These are phyloP conservation scores for Norana najaformis DNA, from an alignment of 2,888 invertebrate genomes.

Conservation along the genomic window DNA sequence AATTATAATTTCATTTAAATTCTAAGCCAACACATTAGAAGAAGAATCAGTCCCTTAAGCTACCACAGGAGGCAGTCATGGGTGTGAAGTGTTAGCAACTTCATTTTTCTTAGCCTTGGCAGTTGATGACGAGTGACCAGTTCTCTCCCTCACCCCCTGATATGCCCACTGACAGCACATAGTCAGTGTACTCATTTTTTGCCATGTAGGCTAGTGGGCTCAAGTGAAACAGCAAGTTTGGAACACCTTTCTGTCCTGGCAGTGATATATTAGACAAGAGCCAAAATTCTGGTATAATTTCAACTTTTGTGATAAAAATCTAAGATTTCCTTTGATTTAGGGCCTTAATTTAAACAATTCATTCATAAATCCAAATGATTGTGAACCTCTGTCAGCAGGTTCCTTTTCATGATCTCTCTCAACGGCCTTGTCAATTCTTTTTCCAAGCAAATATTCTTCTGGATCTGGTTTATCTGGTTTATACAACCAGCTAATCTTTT, in stretches of 20 bases:
- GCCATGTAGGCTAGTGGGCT: too few species aligned
- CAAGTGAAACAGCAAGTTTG: too few species aligned
- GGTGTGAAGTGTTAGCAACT: not conserved
- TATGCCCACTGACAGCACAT: too few species aligned
- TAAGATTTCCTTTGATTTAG: not conserved
- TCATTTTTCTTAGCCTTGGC: not conserved
- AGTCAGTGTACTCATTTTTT: too few species aligned
- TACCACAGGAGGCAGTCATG: not conserved
- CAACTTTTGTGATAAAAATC: not conserved
- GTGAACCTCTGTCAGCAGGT: constrained; percentile 31
- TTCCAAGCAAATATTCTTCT: constrained; percentile 86
- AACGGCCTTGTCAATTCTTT: constrained; percentile 64
- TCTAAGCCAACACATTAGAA: not conserved
- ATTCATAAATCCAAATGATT: not conserved
- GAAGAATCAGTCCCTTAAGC: not conserved
- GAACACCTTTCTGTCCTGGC: too few species aligned
- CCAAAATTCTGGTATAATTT: not conserved
- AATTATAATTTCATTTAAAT: too few species aligned
- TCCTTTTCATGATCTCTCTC: constrained; percentile 59
- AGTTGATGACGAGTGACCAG: not conserved
- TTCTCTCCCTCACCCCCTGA: too few species aligned
- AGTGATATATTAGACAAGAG: too few species aligned
- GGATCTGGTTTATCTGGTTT: constrained; percentile 71
- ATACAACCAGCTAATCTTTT: constrained; percentile 60
- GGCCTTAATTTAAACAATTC: not conserved